These are phyloP conservation scores for Forbesichthys agassizii DNA, from an alignment of 2,113 vertebrate species.

Conservation along the genomic window DNA sequence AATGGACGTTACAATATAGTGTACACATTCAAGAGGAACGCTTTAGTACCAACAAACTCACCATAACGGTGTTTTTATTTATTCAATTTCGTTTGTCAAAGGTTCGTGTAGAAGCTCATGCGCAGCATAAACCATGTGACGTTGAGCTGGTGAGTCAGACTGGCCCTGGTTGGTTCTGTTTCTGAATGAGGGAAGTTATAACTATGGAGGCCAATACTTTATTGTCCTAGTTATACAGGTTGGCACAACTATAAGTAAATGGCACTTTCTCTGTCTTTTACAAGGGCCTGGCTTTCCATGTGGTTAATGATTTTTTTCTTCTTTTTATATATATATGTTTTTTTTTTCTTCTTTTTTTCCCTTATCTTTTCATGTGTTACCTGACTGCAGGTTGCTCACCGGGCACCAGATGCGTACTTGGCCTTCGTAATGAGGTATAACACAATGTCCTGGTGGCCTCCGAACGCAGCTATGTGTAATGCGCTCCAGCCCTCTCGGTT, in stretches of 20 bases:
- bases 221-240: slow-evolving; percentile 51
- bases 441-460: slow-evolving; percentile 98
- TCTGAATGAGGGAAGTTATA: slow-evolving; percentile 57
- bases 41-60: slow-evolving; percentile 80
- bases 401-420: slow-evolving; percentile 91
- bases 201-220: slow-evolving; percentile 43
- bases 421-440: slow-evolving; percentile 99
- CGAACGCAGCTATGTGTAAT: slow-evolving; percentile 97
- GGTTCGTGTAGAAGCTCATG: slow-evolving; percentile 38
- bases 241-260: slow-evolving; percentile 69
- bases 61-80: slow-evolving; percentile 54
- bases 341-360: slow-evolving; percentile 11
- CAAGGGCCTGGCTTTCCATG: slow-evolving; percentile 57
- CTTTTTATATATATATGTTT: slow-evolving; percentile 5
- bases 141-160: slow-evolving; percentile 55
- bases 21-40: slow-evolving; percentile 78
- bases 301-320: slow-evolving; percentile 22
- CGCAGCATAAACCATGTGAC: slow-evolving; percentile 46
- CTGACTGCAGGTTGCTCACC: slow-evolving; percentile 81
- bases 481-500: slow-evolving; percentile 99
- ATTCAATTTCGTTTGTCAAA: slow-evolving; percentile 21
- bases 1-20: slow-evolving; percentile 58
- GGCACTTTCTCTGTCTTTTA: slow-evolving; percentile 36
- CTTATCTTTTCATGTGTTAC: slow-evolving; percentile 42
- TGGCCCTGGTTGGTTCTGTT: slow-evolving; percentile 74